Evolutionary conservation across 2,797 vertebrate species (phyloP).

Genomic region (Ciconia nigra): DNA sequence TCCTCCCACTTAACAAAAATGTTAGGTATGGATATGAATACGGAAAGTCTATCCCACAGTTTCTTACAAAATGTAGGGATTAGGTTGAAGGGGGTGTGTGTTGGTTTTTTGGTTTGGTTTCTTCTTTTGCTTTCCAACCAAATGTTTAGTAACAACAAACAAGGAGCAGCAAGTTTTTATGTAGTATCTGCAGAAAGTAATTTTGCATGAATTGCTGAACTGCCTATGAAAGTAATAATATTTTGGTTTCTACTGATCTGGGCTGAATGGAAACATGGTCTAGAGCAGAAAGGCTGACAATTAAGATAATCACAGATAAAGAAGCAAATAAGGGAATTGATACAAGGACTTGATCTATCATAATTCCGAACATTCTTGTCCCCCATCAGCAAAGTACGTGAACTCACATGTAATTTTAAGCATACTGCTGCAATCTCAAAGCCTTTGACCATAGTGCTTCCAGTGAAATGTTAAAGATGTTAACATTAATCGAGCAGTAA

Average conservation of each 20-base stretch:
- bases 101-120: neutral
- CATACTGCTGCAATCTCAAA: neutral
- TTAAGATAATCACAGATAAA: neutral
- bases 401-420: neutral
- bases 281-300: neutral
- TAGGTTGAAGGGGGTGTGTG: accelerated
- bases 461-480: neutral
- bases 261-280: neutral
- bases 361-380: neutral
- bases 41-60: neutral
- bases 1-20: neutral
- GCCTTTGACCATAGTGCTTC: neutral
- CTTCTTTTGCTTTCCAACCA: neutral
- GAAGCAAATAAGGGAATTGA: neutral
- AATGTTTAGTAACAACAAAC: neutral
- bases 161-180: neutral
- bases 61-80: neutral
- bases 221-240: neutral
- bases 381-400: neutral
- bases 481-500: neutral
- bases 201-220: neutral
- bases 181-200: neutral
- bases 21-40: neutral
- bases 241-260: neutral
- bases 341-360: neutral